Percentiles rank a stretch among this genome's conserved stretches.
These are phyloP conservation scores for Monopis laevigella DNA, from an alignment of 2,888 invertebrate genomes.

Conservation along the genomic window DNA sequence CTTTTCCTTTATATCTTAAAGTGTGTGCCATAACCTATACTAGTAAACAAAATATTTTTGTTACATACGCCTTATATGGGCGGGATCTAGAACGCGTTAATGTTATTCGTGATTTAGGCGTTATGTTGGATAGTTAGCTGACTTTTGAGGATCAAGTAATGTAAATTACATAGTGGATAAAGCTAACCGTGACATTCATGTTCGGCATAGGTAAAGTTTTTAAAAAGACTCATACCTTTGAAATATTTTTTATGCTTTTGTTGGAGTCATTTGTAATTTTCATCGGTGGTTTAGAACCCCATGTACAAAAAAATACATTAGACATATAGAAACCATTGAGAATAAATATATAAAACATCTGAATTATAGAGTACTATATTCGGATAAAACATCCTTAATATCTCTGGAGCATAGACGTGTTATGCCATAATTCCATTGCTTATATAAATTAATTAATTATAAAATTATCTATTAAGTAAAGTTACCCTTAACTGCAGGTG, in stretches of 20 bases:
- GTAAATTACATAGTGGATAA: not conserved
- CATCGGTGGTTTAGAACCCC: not conserved
- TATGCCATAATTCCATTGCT: too few species aligned
- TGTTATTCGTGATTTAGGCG: not conserved
- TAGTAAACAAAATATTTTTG: not conserved
- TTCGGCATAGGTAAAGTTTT: not conserved
- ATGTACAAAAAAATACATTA: not conserved
- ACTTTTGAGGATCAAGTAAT: not conserved
- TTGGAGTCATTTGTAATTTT: not conserved
- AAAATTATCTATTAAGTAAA: too few species aligned
- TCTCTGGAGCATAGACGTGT: constrained; percentile 3
- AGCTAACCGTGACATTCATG: not conserved
- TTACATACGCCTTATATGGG: not conserved
- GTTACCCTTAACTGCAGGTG: too few species aligned
- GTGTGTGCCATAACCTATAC: constrained; percentile 1
- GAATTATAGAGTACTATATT: not conserved
- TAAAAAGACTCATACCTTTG: not conserved
- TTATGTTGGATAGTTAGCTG: not conserved
- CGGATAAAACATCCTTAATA: not conserved
- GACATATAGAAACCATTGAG: not conserved
- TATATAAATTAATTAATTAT: too few species aligned
- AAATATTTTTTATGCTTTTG: not conserved
- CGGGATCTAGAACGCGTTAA: not conserved
- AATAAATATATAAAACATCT: not conserved
- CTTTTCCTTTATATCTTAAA: not conserved